Evolutionary conservation across 2,113 vertebrate genomes (phyloP).

Genomic region (Rhabdomys dilectus): DNA sequence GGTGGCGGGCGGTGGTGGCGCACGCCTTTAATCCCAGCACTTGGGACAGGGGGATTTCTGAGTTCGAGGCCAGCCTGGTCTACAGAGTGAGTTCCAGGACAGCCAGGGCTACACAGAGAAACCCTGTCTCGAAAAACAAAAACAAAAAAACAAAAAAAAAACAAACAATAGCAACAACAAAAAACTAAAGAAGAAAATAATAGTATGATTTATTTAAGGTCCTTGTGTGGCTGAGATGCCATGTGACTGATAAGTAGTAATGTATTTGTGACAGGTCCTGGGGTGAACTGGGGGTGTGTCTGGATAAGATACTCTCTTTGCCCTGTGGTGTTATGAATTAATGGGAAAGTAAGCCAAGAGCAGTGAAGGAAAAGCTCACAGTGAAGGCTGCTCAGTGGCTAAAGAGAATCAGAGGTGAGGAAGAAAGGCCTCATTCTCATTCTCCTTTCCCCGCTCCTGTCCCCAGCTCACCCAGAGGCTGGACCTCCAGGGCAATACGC

Average conservation of each 20-base stretch:
- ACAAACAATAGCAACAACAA: too few species aligned
- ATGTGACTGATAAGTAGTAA: not conserved
- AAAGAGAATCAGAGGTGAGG: not conserved
- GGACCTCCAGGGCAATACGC: constrained; percentile 91
- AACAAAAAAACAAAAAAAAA: too few species aligned
- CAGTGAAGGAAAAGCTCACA: too few species aligned
- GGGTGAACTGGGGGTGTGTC: not conserved
- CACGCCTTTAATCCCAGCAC: too few species aligned
- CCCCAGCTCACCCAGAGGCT: constrained; percentile 92
- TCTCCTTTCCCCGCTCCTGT: rapidly evolving
- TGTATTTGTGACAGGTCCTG: not conserved
- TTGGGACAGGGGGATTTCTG: too few species aligned
- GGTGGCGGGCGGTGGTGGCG: too few species aligned
- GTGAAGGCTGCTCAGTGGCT: not conserved
- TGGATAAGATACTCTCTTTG: not conserved
- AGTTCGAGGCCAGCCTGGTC: too few species aligned
- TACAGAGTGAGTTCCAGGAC: too few species aligned
- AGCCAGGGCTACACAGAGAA: too few species aligned
- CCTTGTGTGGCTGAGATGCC: not conserved
- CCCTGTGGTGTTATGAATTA: not conserved
- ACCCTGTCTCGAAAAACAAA: too few species aligned
- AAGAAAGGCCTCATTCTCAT: not conserved
- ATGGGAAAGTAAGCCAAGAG: not conserved
- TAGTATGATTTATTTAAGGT: not conserved
- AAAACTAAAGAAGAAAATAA: not conserved